Conservation (phyloP, 1,140 invertebrate species). For the Leguminivora glycinivorella region DNA sequence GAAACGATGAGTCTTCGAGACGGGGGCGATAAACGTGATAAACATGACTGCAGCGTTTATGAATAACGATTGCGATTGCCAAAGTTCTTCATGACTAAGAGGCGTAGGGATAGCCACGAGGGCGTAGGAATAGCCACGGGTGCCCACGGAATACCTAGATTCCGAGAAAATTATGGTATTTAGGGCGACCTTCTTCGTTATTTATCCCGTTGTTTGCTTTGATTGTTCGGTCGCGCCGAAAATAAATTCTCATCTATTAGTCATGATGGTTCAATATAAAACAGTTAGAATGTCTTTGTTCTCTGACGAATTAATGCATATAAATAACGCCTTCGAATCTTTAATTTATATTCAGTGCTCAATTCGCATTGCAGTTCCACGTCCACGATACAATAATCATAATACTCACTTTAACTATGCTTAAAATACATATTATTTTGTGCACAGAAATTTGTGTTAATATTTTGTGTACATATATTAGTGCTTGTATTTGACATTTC, state of each 20-base stretch:
- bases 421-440: too few relatives aligned
- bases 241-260: conserved; percentile 22
- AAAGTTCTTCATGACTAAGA: conserved; percentile 57
- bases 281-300: background rate
- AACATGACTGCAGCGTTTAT: conserved; percentile 35
- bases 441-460: too few relatives aligned
- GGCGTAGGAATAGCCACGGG: too few relatives aligned
- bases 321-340: background rate
- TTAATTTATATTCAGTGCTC: too few relatives aligned
- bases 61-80: conserved; percentile 68
- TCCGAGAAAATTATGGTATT: background rate
- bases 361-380: too few relatives aligned
- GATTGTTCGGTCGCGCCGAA: background rate
- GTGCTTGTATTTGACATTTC: too few relatives aligned
- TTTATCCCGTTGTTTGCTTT: background rate
- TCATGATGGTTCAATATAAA: background rate
- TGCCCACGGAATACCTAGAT: background rate
- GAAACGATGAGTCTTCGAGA: conserved; percentile 55
- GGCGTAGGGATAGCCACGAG: background rate
- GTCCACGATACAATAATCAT: too few relatives aligned
- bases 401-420: too few relatives aligned
- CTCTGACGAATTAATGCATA: background rate
- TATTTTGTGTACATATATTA: too few relatives aligned
- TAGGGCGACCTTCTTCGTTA: background rate
- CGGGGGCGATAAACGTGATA: conserved; percentile 53